These are phyloP conservation scores for Siniperca undulata DNA, from an alignment of 2,797 vertebrate genomes.

Conservation along the genomic window DNA sequence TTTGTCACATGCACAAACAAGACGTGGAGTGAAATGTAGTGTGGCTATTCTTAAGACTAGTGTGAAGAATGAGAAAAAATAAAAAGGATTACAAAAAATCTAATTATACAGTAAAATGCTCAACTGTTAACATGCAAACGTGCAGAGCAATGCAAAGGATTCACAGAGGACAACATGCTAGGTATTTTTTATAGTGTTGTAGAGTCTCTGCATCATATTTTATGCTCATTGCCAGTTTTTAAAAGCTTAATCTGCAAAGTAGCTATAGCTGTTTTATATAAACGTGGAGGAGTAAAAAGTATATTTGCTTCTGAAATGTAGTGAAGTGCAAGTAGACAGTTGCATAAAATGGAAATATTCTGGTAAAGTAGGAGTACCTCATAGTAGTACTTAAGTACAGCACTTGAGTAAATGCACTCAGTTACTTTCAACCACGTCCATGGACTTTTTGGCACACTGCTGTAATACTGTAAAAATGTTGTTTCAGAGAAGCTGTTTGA, in stretches of 20 bases:
- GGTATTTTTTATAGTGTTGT: background rate
- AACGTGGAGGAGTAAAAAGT: background rate
- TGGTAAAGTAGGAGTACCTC: background rate
- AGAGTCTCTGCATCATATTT: background rate
- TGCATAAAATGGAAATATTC: background rate
- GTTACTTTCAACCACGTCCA: background rate
- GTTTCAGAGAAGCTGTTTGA: background rate
- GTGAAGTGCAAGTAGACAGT: background rate
- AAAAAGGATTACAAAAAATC: no score
- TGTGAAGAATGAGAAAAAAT: no score
- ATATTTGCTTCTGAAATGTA: background rate
- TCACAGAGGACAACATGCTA: background rate
- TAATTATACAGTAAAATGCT: background rate
- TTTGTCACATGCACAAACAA: background rate
- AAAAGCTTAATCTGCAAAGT: background rate
- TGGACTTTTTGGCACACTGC: background rate
- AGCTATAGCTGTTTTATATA: background rate
- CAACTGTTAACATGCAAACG: background rate
- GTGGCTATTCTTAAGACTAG: no score
- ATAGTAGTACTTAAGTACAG: background rate
- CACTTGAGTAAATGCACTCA: background rate
- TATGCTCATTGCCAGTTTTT: background rate
- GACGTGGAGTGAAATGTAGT: background rate
- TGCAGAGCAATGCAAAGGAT: background rate
- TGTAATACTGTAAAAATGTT: background rate